Percentiles rank a stretch among this genome's conserved stretches.
Evolutionary conservation across 1,140 invertebrate species (phyloP).

Genomic region (Lerema accius): DNA sequence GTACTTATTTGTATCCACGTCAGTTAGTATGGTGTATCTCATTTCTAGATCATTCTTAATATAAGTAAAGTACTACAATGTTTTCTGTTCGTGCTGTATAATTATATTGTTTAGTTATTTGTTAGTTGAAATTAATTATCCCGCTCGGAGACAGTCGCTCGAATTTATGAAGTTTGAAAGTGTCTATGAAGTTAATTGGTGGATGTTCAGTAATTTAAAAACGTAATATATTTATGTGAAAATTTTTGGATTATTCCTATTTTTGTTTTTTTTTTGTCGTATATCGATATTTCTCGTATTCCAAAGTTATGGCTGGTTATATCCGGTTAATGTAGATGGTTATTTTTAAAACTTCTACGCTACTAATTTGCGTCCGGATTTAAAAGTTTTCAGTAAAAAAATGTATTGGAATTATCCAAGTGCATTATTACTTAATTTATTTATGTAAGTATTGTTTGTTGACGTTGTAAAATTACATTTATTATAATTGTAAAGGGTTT

Average conservation of each 20-base stretch:
- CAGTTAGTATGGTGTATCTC: too few species aligned
- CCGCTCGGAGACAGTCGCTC: constrained; percentile 1
- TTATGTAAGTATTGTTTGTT: too few species aligned
- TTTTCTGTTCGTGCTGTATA: constrained; percentile 15
- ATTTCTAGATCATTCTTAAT: constrained; percentile 9
- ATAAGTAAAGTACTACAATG: constrained; percentile 12
- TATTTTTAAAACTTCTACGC: too few species aligned
- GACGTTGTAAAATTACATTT: too few species aligned
- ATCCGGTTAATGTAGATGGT: too few species aligned
- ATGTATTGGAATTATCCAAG: too few species aligned
- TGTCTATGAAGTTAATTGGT: neutral
- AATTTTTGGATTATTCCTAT: neutral
- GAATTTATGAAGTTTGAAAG: neutral
- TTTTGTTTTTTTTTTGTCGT: neutral
- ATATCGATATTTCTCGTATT: neutral
- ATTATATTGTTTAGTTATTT: constrained; percentile 11
- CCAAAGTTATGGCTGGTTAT: too few species aligned
- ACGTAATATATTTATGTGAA: neutral
- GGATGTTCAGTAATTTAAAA: neutral
- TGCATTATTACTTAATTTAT: too few species aligned
- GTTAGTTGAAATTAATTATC: constrained; percentile 2
- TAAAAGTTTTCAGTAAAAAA: too few species aligned
- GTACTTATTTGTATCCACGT: too few species aligned
- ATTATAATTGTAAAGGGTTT: too few species aligned
- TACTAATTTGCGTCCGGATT: too few species aligned